Percentiles rank a stretch among this genome's conserved stretches.
Evolutionary conservation across 2,113 vertebrate genomes (phyloP).

Genomic region (Procapra przewalskii): DNA sequence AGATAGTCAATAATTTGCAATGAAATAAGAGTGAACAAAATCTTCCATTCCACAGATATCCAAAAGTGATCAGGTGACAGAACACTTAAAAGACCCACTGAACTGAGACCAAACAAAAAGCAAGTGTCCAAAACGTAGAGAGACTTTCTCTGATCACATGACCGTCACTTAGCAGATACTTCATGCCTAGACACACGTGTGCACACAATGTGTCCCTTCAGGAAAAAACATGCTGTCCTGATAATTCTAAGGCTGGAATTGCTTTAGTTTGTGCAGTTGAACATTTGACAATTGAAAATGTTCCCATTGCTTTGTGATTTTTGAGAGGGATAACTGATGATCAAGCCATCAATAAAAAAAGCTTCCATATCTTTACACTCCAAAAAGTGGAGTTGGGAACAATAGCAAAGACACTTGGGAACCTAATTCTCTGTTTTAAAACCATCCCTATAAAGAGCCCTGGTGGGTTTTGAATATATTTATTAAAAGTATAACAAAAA

Average conservation of each 20-base stretch:
- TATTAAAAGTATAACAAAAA: not conserved
- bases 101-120: not conserved
- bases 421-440: not conserved
- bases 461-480: not conserved
- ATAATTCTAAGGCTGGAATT: not conserved
- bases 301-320: not conserved
- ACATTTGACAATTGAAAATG: not conserved
- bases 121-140: accelerated
- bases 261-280: not conserved
- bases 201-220: not conserved
- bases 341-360: not conserved
- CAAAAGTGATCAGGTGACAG: not conserved
- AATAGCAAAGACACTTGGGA: too few species aligned
- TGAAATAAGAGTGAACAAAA: not conserved
- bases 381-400: not conserved
- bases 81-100: not conserved
- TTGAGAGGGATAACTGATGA: not conserved
- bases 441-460: not conserved
- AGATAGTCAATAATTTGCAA: not conserved
- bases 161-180: too few species aligned
- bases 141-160: not conserved
- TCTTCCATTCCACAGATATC: not conserved
- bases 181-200: accelerated
- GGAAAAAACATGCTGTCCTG: not conserved
- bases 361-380: not conserved